A percentile compares a stretch with the other conserved stretches of the same genome.
Evolutionary conservation across 2,888 invertebrate species (phyloP).

Genomic region (Apotomis turbidana): DNA sequence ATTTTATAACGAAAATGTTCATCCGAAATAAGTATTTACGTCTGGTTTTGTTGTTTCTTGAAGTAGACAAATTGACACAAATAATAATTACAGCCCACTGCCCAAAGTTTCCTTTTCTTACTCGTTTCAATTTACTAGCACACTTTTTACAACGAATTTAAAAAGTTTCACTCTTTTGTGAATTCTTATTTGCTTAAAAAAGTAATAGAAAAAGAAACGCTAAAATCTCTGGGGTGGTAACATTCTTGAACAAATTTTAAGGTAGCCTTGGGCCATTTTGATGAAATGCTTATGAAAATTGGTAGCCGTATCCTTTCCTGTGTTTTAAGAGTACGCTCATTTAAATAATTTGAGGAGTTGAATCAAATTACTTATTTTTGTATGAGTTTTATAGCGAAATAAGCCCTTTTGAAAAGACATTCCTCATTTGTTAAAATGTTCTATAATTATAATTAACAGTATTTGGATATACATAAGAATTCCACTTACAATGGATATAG

Average conservation of each 20-base stretch:
- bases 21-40: not conserved
- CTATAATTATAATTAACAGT: conserved; percentile 8
- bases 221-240: conserved; percentile 39
- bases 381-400: too few species aligned
- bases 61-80: not conserved
- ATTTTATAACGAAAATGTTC: not conserved
- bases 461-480: not conserved
- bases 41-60: not conserved
- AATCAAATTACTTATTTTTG: too few species aligned
- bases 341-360: conserved; percentile 23
- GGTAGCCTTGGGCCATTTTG: conserved; percentile 48
- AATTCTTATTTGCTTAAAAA: conserved; percentile 38
- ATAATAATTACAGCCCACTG: not conserved
- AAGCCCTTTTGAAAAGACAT: too few species aligned
- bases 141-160: conserved; percentile 49
- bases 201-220: conserved; percentile 37
- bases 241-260: conserved; percentile 48
- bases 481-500: too few species aligned
- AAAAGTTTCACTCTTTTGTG: conserved; percentile 45
- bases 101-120: conserved; percentile 5
- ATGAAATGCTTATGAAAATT: conserved; percentile 49
- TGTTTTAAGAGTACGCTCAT: conserved; percentile 38
- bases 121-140: conserved; percentile 36
- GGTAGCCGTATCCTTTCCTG: conserved; percentile 47
- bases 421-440: not conserved